Evolutionary conservation across 2,113 vertebrate genomes (phyloP), one percentile per base, ranked within the genome.

Genomic region (Seriola dumerili): DNA sequence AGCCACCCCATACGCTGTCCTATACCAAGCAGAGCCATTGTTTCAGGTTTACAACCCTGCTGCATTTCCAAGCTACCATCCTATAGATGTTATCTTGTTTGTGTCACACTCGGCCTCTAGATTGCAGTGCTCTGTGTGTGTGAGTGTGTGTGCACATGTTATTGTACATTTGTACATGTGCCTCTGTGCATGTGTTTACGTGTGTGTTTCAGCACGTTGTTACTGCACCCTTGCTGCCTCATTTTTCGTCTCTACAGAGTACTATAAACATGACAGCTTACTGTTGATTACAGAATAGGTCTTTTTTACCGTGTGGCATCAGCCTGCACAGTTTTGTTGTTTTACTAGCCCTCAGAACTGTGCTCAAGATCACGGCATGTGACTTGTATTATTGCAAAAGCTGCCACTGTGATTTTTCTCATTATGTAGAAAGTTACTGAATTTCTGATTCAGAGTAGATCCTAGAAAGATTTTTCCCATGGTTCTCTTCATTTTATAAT

Each of bases 31-130:
- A 64, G 50, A 70, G 72, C 80, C 76, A 81, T 79, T 92, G 81
- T 89, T 91, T 89, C 85, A 86, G 78, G 34, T 69, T 81, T 67
- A 81, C 75, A 77, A 72, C 76, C 4, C 29, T 25, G 80, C 80
- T 86, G 87, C 72, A 72, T 80, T 80, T 83, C 65, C 63, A 32
- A 72, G 80, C 72, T 29, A 69, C 59, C 81, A 74, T 52, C 73
- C 85, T 85, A 78, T 78, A 91, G 90, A 92, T 87, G 86, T 82
- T 91, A 91, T 92, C 89, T 77, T 11, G 72, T 67, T 70, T 70
- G 76, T 85, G 89, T 90, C 79, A 88, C 89, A 83, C 85, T 81
- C 61, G 76, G 86, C 63, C 50, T 70, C 76, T 46, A 67, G 80
- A 91, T 84, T 88, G 83, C 73, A 76, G 55, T 38, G 88, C 63